Conservation (phyloP, 2,888 invertebrate genomes). For the Acrobasis suavella region DNA sequence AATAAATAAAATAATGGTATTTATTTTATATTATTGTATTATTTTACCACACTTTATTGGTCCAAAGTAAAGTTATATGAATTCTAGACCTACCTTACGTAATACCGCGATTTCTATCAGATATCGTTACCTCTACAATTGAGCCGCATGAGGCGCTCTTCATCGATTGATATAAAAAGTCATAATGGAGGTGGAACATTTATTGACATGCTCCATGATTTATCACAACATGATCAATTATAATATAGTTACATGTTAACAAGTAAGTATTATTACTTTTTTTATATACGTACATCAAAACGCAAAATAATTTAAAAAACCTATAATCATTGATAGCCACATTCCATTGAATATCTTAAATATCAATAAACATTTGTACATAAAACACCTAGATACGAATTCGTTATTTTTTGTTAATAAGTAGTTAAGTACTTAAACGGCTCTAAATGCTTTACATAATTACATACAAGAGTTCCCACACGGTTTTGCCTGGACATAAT, state of each 20-base stretch:
- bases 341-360: too few relatives aligned
- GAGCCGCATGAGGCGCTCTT: not conserved
- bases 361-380: too few relatives aligned
- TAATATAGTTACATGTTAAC: not conserved
- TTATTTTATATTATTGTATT: too few relatives aligned
- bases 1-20: too few relatives aligned
- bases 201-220: not conserved
- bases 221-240: not conserved
- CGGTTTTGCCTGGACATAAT: not conserved
- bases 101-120: conserved; percentile 25
- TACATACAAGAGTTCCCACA: conserved; percentile 1
- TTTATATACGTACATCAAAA: too few relatives aligned
- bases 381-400: too few relatives aligned
- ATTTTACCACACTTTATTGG: too few relatives aligned
- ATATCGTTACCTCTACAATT: not conserved
- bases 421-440: not conserved
- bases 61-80: too few relatives aligned
- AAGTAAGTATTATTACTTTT: too few relatives aligned
- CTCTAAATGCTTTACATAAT: not conserved
- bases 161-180: conserved; percentile 1
- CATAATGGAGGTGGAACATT: not conserved
- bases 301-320: too few relatives aligned
- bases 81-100: not conserved
- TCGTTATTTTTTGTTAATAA: not conserved
- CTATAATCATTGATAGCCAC: too few relatives aligned